Percentiles rank a stretch among this genome's conserved stretches.
phyloP scores from a whole-genome alignment of 1,140 invertebrate genomes.

The Tetragnatha versicolor region DNA sequence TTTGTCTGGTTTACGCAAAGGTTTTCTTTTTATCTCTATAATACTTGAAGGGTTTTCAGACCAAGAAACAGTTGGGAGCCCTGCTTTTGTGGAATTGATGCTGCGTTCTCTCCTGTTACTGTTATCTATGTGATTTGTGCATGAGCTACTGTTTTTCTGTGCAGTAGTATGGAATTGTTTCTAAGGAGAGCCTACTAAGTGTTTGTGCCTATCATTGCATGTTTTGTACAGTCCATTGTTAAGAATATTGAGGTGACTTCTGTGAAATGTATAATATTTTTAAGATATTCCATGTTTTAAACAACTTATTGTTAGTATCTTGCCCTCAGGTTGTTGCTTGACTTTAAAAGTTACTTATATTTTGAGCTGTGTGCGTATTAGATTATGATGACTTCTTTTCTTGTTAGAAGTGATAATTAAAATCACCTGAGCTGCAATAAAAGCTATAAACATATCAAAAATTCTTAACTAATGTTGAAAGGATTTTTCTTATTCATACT shows the following conservation, averaged over 20 bases:
- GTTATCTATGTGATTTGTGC: slow-evolving; percentile 19
- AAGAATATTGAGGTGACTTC: slow-evolving; percentile 29
- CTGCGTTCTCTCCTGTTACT: slow-evolving; percentile 26
- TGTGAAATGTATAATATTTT: slow-evolving; percentile 41
- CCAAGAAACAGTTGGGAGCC: too few species aligned
- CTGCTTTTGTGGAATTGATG: too few species aligned
- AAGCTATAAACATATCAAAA: too few species aligned
- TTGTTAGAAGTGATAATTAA: too few species aligned
- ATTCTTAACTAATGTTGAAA: too few species aligned
- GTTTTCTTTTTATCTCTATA: too few species aligned
- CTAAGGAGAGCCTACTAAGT: slow-evolving; percentile 31
- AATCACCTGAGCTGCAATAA: too few species aligned
- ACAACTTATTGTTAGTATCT: slow-evolving; percentile 26
- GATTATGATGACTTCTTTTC: too few species aligned
- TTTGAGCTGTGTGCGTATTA: neutral
- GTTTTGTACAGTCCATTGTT: slow-evolving; percentile 49
- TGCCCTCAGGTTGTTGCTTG: neutral
- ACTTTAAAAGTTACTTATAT: neutral
- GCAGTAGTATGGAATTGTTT: slow-evolving; percentile 23
- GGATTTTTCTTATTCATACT: too few species aligned
- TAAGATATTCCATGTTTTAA: slow-evolving; percentile 32
- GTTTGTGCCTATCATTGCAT: slow-evolving; percentile 48
- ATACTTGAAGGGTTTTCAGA: too few species aligned
- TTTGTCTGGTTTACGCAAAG: too few species aligned
- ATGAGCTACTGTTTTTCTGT: slow-evolving; percentile 33